These are phyloP conservation scores for Marmota flaviventris DNA, from an alignment of 2,113 vertebrate species.

Conservation along the genomic window DNA sequence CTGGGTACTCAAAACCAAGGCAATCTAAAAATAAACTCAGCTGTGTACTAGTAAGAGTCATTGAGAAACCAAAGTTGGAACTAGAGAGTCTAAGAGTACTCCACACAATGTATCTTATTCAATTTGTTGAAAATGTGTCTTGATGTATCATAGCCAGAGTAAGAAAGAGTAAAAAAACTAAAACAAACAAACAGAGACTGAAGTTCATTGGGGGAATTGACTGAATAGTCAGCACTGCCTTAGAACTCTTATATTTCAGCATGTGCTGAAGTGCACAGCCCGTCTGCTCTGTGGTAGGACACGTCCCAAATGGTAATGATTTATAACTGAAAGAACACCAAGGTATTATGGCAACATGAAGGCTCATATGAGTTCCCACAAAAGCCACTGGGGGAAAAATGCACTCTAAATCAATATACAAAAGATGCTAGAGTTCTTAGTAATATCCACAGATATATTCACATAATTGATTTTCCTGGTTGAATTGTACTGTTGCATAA, in stretches of 20 bases:
- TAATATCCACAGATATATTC: neutral
- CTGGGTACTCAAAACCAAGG: conserved; percentile 18
- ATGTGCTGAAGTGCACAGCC: neutral
- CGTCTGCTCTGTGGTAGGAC: conserved; percentile 18
- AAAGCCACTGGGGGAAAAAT: neutral
- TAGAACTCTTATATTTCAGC: neutral
- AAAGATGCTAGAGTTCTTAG: neutral
- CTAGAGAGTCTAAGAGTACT: neutral
- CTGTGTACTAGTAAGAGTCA: neutral
- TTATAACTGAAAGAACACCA: neutral
- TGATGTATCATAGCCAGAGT: neutral
- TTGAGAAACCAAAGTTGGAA: neutral
- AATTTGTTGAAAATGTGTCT: neutral
- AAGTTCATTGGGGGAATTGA: neutral
- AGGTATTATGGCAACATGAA: neutral
- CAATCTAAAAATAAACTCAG: conserved; percentile 23
- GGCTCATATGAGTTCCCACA: neutral
- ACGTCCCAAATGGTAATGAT: neutral
- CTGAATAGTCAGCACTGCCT: neutral
- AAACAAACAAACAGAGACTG: neutral
- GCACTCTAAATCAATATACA: neutral
- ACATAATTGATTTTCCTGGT: conserved; percentile 42
- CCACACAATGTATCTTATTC: neutral
- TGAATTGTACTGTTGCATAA: conserved; percentile 49
- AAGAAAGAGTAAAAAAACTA: neutral